Percentiles rank a stretch among this genome's conserved stretches.
Conservation (phyloP, 2,797 vertebrate genomes). For the Salarias fasciatus region DNA sequence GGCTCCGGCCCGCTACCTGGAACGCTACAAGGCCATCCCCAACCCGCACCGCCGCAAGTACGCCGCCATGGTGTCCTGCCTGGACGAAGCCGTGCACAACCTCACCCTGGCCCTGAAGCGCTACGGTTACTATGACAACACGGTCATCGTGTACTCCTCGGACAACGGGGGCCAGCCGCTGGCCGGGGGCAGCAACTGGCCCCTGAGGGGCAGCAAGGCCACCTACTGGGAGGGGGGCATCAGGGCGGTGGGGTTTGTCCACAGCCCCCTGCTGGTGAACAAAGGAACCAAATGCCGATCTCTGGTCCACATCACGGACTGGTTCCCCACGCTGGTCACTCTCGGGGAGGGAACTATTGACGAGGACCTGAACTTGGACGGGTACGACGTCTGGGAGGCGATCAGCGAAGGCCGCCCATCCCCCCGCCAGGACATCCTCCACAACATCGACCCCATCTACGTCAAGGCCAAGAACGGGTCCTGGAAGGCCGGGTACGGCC, state of each 20-base stretch:
- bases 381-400: constrained; percentile 96
- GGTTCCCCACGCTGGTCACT: constrained; percentile 95
- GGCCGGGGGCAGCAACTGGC: constrained; percentile 96
- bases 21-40: constrained; percentile 91
- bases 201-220: constrained; percentile 94
- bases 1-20: constrained; percentile 90
- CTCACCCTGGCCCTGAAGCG: constrained; percentile 90
- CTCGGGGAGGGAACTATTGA: constrained; percentile 92
- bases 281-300: constrained; percentile 90
- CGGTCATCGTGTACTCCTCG: constrained; percentile 94
- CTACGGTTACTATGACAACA: constrained; percentile 93
- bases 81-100: constrained; percentile 94
- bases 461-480: constrained; percentile 94
- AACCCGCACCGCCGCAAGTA: constrained; percentile 92
- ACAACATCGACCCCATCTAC: constrained; percentile 97
- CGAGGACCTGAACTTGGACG: constrained; percentile 91
- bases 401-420: constrained; percentile 94
- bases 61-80: constrained; percentile 94
- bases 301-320: constrained; percentile 96
- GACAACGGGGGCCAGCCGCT: constrained; percentile 96
- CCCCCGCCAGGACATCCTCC: constrained; percentile 93
- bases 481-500: constrained; percentile 91
- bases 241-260: constrained; percentile 93
- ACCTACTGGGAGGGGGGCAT: constrained; percentile 98
- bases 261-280: constrained; percentile 91